phyloP scores from a whole-genome alignment of 2,888 invertebrate species.

The Ligdia adustata region DNA sequence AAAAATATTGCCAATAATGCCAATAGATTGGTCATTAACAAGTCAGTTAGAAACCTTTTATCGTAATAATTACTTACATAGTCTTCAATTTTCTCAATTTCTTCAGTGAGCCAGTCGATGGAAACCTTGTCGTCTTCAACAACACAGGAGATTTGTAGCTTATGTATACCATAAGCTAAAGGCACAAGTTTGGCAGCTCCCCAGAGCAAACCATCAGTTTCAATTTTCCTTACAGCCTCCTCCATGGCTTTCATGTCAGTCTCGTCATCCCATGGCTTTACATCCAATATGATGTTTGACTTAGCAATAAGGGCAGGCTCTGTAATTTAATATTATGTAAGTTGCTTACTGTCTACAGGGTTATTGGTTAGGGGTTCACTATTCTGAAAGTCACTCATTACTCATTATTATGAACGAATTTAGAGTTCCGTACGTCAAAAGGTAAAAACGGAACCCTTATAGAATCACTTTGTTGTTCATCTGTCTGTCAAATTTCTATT shows the following conservation, averaged over 20 bases:
- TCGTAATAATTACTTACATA: conserved; percentile 85
- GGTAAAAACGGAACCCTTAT: too few relatives aligned
- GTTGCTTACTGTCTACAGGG: too few relatives aligned
- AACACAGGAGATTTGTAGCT: conserved; percentile 95
- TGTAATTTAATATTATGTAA: conserved; percentile 65
- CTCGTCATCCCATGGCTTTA: conserved; percentile 97
- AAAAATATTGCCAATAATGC: too few relatives aligned
- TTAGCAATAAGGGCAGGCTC: conserved; percentile 96
- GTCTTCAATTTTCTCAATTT: conserved; percentile 93
- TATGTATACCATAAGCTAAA: conserved; percentile 95
- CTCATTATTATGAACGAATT: too few relatives aligned
- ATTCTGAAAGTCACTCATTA: too few relatives aligned
- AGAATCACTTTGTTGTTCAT: too few relatives aligned
- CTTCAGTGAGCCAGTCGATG: conserved; percentile 93
- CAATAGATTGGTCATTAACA: too few relatives aligned
- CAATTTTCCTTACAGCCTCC: conserved; percentile 89
- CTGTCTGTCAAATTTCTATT: too few relatives aligned
- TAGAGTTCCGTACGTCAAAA: too few relatives aligned
- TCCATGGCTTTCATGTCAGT: conserved; percentile 96
- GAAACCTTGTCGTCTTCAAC: conserved; percentile 98
- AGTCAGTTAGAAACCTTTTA: too few relatives aligned
- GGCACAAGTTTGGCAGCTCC: conserved; percentile 96
- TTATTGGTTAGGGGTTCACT: too few relatives aligned
- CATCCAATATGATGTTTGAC: conserved; percentile 96
- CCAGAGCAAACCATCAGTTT: conserved; percentile 95